Conservation (phyloP, 2,113 vertebrate species). For the Pomatorhinus ruficollis region DNA sequence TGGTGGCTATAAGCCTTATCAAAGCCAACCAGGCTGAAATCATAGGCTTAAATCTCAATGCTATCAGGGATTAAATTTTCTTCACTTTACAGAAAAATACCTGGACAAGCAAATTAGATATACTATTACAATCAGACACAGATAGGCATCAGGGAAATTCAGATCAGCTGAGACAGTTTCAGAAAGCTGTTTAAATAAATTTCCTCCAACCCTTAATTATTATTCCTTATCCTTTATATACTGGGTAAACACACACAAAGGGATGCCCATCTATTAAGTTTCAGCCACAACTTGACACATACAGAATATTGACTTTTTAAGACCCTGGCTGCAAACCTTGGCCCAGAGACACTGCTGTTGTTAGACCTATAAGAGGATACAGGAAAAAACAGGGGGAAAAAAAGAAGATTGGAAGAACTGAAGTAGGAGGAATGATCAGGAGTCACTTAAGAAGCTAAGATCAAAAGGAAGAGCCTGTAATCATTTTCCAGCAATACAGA, state of each 20-base stretch:
- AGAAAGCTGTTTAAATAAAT: neutral
- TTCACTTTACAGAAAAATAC: neutral
- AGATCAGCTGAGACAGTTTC: neutral
- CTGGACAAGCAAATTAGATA: neutral
- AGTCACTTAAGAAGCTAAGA: neutral
- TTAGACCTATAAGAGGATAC: neutral
- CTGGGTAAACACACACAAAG: neutral
- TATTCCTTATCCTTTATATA: neutral
- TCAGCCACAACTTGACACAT: neutral
- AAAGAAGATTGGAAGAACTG: neutral
- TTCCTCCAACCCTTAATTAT: neutral
- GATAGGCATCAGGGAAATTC: neutral
- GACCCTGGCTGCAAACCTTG: neutral
- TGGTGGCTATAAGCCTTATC: neutral
- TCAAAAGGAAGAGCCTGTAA: neutral
- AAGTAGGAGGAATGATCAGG: neutral
- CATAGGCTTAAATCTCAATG: neutral
- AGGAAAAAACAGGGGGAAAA: neutral
- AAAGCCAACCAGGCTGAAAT: neutral
- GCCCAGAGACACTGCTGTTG: neutral
- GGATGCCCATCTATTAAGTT: neutral
- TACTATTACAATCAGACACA: neutral
- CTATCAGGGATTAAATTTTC: neutral
- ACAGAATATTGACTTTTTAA: neutral
- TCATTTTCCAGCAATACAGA: neutral